Evolutionary conservation across 2,113 vertebrate species (phyloP).

Genomic region (Rhinolophus sinicus): DNA sequence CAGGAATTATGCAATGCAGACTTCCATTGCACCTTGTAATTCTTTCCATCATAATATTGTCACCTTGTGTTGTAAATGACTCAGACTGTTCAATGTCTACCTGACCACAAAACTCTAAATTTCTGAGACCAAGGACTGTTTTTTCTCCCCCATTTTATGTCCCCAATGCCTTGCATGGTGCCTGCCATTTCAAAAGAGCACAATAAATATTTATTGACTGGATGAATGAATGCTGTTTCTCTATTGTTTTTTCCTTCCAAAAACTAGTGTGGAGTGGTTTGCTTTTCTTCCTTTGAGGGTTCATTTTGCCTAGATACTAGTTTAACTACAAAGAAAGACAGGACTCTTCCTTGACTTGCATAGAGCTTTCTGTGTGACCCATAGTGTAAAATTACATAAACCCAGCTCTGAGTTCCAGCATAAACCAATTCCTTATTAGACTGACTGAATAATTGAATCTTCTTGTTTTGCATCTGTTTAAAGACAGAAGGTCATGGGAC

Average conservation of each 20-base stretch:
- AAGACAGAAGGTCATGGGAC: conserved; percentile 73
- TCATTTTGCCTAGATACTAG: not conserved
- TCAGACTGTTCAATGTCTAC: not conserved
- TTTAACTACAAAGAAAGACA: conserved; percentile 17
- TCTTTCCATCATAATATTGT: conserved; percentile 18
- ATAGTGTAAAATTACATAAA: conserved; percentile 56
- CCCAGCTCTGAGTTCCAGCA: conserved; percentile 36
- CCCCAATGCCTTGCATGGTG: not conserved
- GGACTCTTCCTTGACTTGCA: not conserved
- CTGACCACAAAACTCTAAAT: not conserved
- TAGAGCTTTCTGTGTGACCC: conserved; percentile 3
- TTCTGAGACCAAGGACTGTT: conserved; percentile 28
- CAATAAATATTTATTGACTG: conserved; percentile 16
- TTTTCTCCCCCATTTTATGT: not conserved
- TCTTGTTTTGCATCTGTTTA: conserved; percentile 78
- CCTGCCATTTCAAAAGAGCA: conserved; percentile 26
- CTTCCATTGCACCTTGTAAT: not conserved
- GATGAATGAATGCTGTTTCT: conserved; percentile 14
- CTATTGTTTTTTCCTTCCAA: not conserved
- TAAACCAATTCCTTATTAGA: conserved; percentile 71
- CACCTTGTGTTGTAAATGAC: conserved; percentile 31
- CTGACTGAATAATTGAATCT: conserved; percentile 64
- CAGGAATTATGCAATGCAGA: not conserved
- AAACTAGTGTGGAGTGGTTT: not conserved
- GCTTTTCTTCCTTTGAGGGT: conserved; percentile 12